Evolutionary conservation across 2,113 vertebrate species (phyloP), one percentile per base, ranked within the genome.

Genomic region (Columbina picui): DNA sequence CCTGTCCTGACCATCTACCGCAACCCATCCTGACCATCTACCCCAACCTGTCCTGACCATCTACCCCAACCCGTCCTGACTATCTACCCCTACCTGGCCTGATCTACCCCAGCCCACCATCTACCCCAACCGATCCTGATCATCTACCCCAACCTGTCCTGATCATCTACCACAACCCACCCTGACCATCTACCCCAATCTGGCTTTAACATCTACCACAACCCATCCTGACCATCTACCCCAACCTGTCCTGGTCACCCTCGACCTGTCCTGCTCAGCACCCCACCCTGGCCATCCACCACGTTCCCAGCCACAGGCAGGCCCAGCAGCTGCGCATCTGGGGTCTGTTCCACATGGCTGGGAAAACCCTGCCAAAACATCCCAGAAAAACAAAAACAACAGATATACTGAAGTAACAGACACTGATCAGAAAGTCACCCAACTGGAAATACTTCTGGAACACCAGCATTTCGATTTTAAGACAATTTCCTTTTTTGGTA

Each of bases 321-420:
- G 26, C 49, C 56, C 17, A 6, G 39, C 1, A 0, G 29, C 59
- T 3, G 7, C 2, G 45, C 2, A 1, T 3, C 14, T 2, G 16
- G 4, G 29, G 17, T 4, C 55, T n/a, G 19, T 10, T 16, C 60
- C 7, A 1, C 32, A 1, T 1, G 14, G 9, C 50, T 14, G 50
- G 38, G 9, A 9, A 9, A 7, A 6, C 19, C 17, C 9, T 1
- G 14, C 45, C 52, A 65, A 50, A 76, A 30, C 27, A 30, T 12
- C 27, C 36, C 32, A 7, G 50, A 9, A 8, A 39, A 43, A 67
- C 18, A 19, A 43, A 43, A 43, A 17, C 43, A 43, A 17, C 43
- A 41, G 5, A 25, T 7, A 32, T 0, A 34, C 30, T 49, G n/a
- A 55, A 56, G 11, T 34, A 34, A 18, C 32, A 6, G 39, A 9